Evolutionary conservation across 2,888 invertebrate species (phyloP).

Genomic region (Caenorhabditis japonica): DNA sequence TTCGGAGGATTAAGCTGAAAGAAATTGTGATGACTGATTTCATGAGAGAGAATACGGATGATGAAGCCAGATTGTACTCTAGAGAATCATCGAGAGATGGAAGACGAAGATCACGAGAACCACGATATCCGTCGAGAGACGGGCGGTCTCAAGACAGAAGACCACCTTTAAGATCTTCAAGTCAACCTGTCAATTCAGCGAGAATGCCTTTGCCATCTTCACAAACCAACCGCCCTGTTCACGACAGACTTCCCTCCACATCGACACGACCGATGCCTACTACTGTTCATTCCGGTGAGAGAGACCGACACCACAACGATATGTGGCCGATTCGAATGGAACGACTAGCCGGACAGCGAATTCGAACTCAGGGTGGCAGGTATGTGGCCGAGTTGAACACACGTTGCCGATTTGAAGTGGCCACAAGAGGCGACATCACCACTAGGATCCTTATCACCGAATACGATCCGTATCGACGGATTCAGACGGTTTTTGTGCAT

Average conservation of each 20-base stretch:
- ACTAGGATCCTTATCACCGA: conserved; percentile 36
- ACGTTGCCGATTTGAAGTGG: conserved; percentile 46
- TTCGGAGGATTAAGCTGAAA: conserved; percentile 22
- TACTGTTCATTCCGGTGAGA: neutral
- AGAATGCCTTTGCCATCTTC: neutral
- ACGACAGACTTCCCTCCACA: conserved; percentile 1
- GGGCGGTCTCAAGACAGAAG: neutral
- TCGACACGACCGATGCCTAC: conserved; percentile 2
- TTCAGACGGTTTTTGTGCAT: conserved; percentile 45
- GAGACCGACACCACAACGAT: conserved; percentile 8
- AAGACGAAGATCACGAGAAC: conserved; percentile 16
- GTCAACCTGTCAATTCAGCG: conserved; percentile 11
- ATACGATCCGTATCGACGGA: neutral
- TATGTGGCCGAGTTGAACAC: conserved; percentile 44
- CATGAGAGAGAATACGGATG: conserved; percentile 24
- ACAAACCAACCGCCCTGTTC: neutral
- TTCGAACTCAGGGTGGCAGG: conserved; percentile 41
- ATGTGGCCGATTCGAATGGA: conserved; percentile 32
- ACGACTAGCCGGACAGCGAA: conserved; percentile 31
- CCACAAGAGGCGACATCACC: conserved; percentile 14
- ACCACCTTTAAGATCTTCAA: conserved; percentile 4
- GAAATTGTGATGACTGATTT: conserved; percentile 23
- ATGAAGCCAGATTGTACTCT: conserved; percentile 5
- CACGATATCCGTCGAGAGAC: conserved; percentile 12
- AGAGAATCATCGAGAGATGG: conserved; percentile 19